Evolutionary conservation across 2,113 vertebrate species (phyloP).

Genomic region (Crotalus horridus): DNA sequence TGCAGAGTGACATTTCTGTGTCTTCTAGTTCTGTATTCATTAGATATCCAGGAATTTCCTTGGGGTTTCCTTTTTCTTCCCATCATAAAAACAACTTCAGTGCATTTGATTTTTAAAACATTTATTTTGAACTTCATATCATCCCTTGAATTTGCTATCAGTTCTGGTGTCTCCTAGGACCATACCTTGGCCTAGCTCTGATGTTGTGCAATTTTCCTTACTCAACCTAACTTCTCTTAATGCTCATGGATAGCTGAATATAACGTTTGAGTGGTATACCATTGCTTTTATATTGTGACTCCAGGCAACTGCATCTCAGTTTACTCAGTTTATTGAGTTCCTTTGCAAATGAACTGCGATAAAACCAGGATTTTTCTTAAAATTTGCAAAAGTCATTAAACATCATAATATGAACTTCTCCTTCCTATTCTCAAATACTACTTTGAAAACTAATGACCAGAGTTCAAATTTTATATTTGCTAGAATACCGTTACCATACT

Average conservation of each 20-base stretch:
- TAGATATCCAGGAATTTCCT: neutral
- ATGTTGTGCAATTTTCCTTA: neutral
- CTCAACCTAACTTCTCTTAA: neutral
- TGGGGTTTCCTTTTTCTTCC: neutral
- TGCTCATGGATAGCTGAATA: neutral
- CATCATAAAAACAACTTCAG: neutral
- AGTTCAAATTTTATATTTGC: slow-evolving; percentile 3
- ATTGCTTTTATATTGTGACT: neutral
- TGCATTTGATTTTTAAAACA: neutral
- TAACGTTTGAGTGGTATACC: neutral
- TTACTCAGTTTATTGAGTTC: slow-evolving; percentile 34
- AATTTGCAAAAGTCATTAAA: slow-evolving; percentile 21
- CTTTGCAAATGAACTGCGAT: slow-evolving; percentile 20
- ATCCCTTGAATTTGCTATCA: neutral
- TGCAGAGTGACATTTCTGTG: neutral
- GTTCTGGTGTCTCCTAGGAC: neutral
- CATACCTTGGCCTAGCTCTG: neutral
- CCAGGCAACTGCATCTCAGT: neutral
- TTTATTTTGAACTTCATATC: neutral
- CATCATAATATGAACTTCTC: neutral
- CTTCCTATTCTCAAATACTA: neutral
- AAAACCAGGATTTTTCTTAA: slow-evolving; percentile 20
- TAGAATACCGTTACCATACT: neutral
- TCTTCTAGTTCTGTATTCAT: neutral
- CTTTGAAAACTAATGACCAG: neutral